Conservation (phyloP, 2,113 vertebrate genomes). For the Hydrolagus affinis region DNA sequence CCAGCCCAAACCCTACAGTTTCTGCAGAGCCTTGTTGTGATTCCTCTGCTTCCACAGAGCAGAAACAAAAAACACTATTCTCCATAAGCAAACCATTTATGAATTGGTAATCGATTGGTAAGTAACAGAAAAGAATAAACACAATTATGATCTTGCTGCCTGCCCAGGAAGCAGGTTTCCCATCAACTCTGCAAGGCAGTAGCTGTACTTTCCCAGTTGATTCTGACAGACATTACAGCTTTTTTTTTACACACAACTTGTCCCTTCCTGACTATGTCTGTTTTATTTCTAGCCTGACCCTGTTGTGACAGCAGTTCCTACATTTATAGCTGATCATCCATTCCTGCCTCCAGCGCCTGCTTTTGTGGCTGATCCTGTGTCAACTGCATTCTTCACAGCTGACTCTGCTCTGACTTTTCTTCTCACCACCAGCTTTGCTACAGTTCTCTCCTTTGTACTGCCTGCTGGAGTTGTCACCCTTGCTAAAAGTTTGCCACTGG, state of each 20-base stretch:
- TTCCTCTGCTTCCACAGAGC: too few relatives aligned
- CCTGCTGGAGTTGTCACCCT: not conserved
- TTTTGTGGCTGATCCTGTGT: too few relatives aligned
- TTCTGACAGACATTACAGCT: not conserved
- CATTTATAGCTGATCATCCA: not conserved
- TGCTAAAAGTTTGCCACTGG: not conserved
- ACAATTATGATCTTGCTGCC: not conserved
- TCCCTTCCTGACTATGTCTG: not conserved
- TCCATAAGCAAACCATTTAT: too few relatives aligned
- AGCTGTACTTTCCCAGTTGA: not conserved
- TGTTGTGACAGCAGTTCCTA: not conserved
- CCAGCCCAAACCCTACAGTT: too few relatives aligned
- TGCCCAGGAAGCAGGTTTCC: not conserved
- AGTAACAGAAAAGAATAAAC: not conserved
- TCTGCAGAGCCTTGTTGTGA: too few relatives aligned
- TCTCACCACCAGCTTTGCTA: not conserved
- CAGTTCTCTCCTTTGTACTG: not conserved
- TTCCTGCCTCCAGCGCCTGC: not conserved
- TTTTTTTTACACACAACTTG: not conserved
- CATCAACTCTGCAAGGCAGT: not conserved
- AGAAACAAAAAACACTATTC: not conserved
- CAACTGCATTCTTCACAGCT: not conserved
- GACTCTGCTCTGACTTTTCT: not conserved
- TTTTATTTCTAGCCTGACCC: too few relatives aligned
- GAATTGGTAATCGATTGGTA: too few relatives aligned